These are phyloP conservation scores for Thumatha senex DNA, from an alignment of 2,888 invertebrate genomes.

Conservation along the genomic window DNA sequence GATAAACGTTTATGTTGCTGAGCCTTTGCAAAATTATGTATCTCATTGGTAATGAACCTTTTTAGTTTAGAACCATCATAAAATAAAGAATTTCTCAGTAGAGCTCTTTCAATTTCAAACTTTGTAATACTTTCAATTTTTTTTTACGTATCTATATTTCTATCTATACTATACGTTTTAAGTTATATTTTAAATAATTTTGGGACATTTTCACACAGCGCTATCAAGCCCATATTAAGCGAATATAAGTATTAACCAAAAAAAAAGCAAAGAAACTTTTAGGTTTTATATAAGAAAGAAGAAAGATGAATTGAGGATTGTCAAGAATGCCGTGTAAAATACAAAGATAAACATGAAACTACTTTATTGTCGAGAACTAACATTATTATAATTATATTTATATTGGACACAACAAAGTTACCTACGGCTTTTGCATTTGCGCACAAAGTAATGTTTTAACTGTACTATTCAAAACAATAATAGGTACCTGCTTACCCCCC, in stretches of 20 bases:
- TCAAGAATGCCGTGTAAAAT: too few relatives aligned
- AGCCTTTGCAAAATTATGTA: not conserved
- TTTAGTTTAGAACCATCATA: not conserved
- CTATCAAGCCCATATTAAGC: too few relatives aligned
- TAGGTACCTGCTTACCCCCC: not conserved
- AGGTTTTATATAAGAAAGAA: too few relatives aligned
- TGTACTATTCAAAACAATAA: constrained; percentile 5
- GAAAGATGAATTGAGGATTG: too few relatives aligned
- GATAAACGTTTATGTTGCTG: not conserved
- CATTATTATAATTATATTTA: too few relatives aligned
- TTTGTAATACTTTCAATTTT: not conserved
- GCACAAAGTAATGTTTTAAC: constrained; percentile 5
- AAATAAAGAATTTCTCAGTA: not conserved
- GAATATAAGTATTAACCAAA: too few relatives aligned
- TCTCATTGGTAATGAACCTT: not conserved
- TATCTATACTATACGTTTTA: too few relatives aligned
- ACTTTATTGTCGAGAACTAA: too few relatives aligned
- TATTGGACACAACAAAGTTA: not conserved
- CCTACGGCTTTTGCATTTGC: not conserved
- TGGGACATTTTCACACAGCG: too few relatives aligned
- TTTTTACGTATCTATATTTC: too few relatives aligned
- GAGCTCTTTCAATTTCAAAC: not conserved
- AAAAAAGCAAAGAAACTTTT: too few relatives aligned
- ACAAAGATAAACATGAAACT: too few relatives aligned
- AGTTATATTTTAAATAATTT: not conserved